phyloP scores from a whole-genome alignment of 2,113 vertebrate genomes.

The Saccopteryx leptura region DNA sequence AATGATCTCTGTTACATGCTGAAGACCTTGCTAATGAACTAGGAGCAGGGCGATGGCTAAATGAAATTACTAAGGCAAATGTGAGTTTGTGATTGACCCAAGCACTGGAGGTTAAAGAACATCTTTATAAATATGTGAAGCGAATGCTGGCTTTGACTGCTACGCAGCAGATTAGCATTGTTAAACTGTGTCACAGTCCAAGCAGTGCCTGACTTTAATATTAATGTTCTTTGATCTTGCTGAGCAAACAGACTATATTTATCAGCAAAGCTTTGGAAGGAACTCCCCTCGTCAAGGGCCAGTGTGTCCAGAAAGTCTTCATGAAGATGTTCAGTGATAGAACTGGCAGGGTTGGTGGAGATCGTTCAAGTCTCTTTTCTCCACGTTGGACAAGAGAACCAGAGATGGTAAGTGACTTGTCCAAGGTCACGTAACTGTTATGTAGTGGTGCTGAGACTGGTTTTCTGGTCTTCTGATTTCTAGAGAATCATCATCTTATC shows the following conservation, averaged over 20 bases:
- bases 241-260: conserved; percentile 78
- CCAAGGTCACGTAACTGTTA: not conserved
- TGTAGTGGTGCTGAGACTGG: not conserved
- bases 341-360: not conserved
- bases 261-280: conserved; percentile 47
- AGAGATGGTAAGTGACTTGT: conserved; percentile 14
- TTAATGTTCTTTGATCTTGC: conserved; percentile 76
- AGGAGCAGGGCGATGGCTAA: not conserved
- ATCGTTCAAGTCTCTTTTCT: not conserved
- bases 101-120: conserved; percentile 54
- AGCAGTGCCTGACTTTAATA: conserved; percentile 71
- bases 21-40: not conserved
- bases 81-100: conserved; percentile 53
- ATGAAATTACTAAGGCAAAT: conserved; percentile 47
- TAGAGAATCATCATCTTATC: not conserved
- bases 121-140: conserved; percentile 72
- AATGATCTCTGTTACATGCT: conserved; percentile 54
- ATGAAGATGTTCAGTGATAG: not conserved
- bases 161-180: conserved; percentile 66
- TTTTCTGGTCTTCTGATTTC: not conserved
- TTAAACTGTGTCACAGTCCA: conserved; percentile 68
- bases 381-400: not conserved
- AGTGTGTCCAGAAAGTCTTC: not conserved
- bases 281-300: conserved; percentile 3
- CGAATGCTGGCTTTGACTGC: conserved; percentile 54